A percentile compares a stretch with the other conserved stretches of the same genome.
phyloP scores from a whole-genome alignment of 2,888 invertebrate genomes.

The Lycaena phlaeas region DNA sequence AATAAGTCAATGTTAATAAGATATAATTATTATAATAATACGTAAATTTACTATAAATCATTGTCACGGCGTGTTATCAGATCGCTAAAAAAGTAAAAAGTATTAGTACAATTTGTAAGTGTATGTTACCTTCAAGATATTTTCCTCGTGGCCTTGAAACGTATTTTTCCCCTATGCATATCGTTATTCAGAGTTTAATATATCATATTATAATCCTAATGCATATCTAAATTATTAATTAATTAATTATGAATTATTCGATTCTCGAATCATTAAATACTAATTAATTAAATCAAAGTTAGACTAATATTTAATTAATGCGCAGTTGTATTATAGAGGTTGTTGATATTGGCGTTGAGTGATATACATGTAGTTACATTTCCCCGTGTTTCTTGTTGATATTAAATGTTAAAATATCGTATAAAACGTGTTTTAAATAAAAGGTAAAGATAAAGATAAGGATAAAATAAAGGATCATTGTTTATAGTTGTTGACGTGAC shows the following conservation, averaged over 20 bases:
- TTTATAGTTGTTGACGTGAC: too few species aligned
- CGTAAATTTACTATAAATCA: too few species aligned
- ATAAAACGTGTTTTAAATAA: neutral
- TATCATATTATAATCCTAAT: too few species aligned
- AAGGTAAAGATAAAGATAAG: too few species aligned
- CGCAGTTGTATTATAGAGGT: slow-evolving; percentile 32
- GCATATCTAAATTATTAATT: neutral
- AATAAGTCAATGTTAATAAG: too few species aligned
- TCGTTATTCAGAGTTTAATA: neutral
- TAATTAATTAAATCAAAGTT: slow-evolving; percentile 5
- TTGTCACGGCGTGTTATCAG: too few species aligned
- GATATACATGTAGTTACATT: neutral
- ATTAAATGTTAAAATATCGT: slow-evolving; percentile 3
- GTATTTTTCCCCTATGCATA: neutral
- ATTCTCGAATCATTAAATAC: neutral
- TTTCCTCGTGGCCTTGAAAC: neutral
- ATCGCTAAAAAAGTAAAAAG: too few species aligned
- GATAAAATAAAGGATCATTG: too few species aligned
- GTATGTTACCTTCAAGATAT: too few species aligned
- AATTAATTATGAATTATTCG: neutral
- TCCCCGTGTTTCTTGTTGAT: slow-evolving; percentile 1
- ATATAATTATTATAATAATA: too few species aligned
- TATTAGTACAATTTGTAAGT: too few species aligned
- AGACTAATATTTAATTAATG: slow-evolving; percentile 29
- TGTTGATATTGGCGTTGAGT: slow-evolving; percentile 1